phyloP scores from a whole-genome alignment of 1,140 invertebrate species.

The Cydia fagiglandana region DNA sequence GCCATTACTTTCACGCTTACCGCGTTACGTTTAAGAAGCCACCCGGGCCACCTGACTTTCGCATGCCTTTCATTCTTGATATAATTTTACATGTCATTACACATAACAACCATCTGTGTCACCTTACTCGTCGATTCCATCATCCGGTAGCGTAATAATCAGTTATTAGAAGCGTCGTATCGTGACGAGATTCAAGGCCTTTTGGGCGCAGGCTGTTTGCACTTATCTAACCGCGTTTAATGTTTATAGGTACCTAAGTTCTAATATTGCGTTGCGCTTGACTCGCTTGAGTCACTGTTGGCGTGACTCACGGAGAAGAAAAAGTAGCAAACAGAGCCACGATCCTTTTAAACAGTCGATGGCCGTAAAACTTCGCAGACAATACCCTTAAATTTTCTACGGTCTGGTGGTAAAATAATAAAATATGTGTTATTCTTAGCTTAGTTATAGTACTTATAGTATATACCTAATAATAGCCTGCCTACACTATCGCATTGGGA shows the following conservation, averaged over 20 bases:
- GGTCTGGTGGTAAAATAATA: slow-evolving; percentile 15
- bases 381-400: slow-evolving; percentile 31
- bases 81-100: slow-evolving; percentile 29
- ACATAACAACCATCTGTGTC: slow-evolving; percentile 24
- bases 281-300: slow-evolving; percentile 33
- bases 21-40: slow-evolving; percentile 8
- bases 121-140: slow-evolving; percentile 25
- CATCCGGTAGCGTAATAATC: slow-evolving; percentile 15
- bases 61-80: slow-evolving; percentile 18
- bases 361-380: slow-evolving; percentile 34
- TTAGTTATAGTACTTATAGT: too few relatives aligned
- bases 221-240: slow-evolving; percentile 19
- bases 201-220: slow-evolving; percentile 12
- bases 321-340: slow-evolving; percentile 54
- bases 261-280: slow-evolving; percentile 13
- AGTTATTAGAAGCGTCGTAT: slow-evolving; percentile 22
- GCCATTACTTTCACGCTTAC: slow-evolving; percentile 23
- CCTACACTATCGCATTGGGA: too few relatives aligned
- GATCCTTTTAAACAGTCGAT: slow-evolving; percentile 32
- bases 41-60: slow-evolving; percentile 18
- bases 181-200: slow-evolving; percentile 28
- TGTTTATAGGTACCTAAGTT: slow-evolving; percentile 19
- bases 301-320: slow-evolving; percentile 54
- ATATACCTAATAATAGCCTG: too few relatives aligned
- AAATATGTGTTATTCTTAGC: too few relatives aligned